Evolutionary conservation across 2,797 vertebrate genomes (phyloP).

Genomic region (Onychomys torridus): DNA sequence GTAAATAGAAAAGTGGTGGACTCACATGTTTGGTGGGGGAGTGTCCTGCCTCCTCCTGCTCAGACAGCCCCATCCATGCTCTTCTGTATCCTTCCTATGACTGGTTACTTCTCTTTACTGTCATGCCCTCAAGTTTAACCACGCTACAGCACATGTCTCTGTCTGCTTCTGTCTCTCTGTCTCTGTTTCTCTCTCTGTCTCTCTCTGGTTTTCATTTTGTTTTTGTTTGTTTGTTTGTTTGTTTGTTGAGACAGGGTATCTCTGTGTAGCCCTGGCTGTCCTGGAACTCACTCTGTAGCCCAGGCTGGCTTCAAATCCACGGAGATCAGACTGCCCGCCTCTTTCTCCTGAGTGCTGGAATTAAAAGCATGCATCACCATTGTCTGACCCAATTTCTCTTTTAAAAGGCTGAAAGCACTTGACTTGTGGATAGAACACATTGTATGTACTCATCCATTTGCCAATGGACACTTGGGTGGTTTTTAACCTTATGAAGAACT

Average conservation of each 20-base stretch:
- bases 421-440: rapidly evolving
- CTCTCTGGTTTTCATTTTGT: too few relatives aligned
- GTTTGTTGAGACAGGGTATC: not conserved
- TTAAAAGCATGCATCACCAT: not conserved
- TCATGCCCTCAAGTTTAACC: not conserved
- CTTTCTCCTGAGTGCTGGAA: not conserved
- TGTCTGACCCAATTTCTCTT: not conserved
- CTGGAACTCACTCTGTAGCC: not conserved
- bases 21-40: not conserved
- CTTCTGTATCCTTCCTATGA: not conserved
- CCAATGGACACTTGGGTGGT: not conserved
- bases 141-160: not conserved
- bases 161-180: not conserved
- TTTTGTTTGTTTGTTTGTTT: not conserved
- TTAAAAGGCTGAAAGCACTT: not conserved
- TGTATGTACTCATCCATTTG: not conserved
- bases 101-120: not conserved
- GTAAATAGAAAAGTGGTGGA: too few relatives aligned
- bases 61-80: not conserved
- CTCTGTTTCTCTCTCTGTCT: too few relatives aligned
- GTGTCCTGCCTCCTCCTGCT: not conserved
- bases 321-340: not conserved
- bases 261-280: not conserved
- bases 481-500: not conserved
- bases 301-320: not conserved